These are phyloP conservation scores for Hydroisotoma schaefferi DNA, from an alignment of 2,888 invertebrate species.

Conservation along the genomic window DNA sequence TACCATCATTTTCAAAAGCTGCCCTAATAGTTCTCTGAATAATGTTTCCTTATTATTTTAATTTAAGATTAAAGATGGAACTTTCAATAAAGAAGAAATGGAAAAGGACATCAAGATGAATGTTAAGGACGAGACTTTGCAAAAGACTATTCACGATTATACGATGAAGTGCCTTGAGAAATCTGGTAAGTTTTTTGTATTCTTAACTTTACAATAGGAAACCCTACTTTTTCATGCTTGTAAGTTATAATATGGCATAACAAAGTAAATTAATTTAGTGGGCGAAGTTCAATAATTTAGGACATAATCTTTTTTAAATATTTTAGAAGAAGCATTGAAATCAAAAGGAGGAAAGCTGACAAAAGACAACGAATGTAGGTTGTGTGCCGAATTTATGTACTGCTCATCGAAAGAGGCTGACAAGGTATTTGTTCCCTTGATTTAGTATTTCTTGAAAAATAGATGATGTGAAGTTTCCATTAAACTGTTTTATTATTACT, in stretches of 20 bases:
- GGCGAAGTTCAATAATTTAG: no score
- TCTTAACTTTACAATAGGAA: neutral
- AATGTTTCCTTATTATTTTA: slow-evolving; percentile 1
- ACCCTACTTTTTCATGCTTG: neutral
- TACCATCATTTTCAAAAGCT: neutral
- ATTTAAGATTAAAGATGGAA: slow-evolving; percentile 20
- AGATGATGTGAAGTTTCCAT: no score
- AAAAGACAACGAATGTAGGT: slow-evolving; percentile 23
- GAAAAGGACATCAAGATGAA: slow-evolving; percentile 24
- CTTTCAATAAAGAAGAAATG: slow-evolving; percentile 26
- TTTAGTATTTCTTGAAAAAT: neutral
- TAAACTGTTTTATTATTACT: no score
- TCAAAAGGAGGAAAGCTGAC: slow-evolving; percentile 16
- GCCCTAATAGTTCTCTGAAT: neutral
- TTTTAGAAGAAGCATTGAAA: slow-evolving; percentile 15
- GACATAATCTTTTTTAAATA: neutral
- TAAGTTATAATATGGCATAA: neutral
- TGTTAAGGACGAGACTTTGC: slow-evolving; percentile 27
- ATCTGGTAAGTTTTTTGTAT: slow-evolving; percentile 15
- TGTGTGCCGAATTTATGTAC: slow-evolving; percentile 19
- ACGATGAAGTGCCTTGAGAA: slow-evolving; percentile 29
- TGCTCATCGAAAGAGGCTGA: slow-evolving; percentile 26
- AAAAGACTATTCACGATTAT: slow-evolving; percentile 23
- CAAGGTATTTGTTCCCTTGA: slow-evolving; percentile 15
- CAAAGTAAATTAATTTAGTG: neutral